Evolutionary conservation across 2,888 invertebrate species (phyloP).

Genomic region (Caenorhabditis panamensis): DNA sequence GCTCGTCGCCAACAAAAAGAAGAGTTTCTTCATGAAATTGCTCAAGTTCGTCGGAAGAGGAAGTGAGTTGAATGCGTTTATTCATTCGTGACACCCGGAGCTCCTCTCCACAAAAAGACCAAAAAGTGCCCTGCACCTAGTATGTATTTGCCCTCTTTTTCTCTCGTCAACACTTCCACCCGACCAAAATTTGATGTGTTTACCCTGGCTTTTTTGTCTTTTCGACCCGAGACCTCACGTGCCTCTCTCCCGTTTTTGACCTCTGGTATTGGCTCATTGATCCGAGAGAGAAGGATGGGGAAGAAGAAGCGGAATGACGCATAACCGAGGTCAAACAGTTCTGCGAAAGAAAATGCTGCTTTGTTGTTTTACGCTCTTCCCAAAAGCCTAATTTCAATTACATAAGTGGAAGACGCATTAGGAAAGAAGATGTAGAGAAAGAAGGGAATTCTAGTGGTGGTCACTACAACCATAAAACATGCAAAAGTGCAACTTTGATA

Average conservation of each 20-base stretch:
- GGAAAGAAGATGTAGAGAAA: background rate
- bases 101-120: constrained; percentile 25
- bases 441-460: constrained; percentile 1
- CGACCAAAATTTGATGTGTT: constrained; percentile 48
- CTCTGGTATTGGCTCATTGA: constrained; percentile 36
- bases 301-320: constrained; percentile 2
- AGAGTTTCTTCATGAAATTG: constrained; percentile 64
- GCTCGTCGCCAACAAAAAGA: constrained; percentile 60
- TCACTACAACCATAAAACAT: background rate
- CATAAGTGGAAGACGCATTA: constrained; percentile 1
- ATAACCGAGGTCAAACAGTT: constrained; percentile 16
- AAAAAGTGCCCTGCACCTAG: constrained; percentile 44
- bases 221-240: constrained; percentile 35
- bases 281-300: background rate
- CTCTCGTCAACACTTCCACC: constrained; percentile 23
- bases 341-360: constrained; percentile 10
- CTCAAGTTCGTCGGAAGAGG: constrained; percentile 69
- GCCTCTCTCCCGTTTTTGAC: constrained; percentile 21
- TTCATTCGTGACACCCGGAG: constrained; percentile 30
- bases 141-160: constrained; percentile 43
- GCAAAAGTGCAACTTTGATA: constrained; percentile 11
- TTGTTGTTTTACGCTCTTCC: constrained; percentile 3
- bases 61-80: constrained; percentile 62
- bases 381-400: background rate
- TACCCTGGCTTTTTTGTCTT: constrained; percentile 24